Evolutionary conservation across 2,113 vertebrate species (phyloP).

Genomic region (Pseudonaja textilis): DNA sequence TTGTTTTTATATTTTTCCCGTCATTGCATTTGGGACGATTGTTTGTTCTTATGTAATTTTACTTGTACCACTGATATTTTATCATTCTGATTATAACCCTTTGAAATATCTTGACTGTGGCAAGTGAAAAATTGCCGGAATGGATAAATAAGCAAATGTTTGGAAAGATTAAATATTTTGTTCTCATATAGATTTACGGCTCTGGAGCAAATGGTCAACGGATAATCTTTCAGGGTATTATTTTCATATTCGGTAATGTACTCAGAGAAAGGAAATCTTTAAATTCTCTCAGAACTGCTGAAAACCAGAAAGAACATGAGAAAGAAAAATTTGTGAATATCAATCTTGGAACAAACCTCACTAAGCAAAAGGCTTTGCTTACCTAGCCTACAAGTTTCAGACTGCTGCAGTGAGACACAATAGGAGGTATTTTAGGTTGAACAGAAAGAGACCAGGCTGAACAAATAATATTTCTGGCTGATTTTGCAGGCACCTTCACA

Average conservation of each 20-base stretch:
- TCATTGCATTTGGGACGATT: not conserved
- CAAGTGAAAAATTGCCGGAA: not conserved
- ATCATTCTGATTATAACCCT: not conserved
- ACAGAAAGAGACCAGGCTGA: not conserved
- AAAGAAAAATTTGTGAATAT: not conserved
- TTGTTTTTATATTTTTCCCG: not conserved
- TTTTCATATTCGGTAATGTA: not conserved
- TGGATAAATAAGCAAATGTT: not conserved
- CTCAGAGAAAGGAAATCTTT: not conserved
- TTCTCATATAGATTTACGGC: not conserved
- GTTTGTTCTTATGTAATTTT: not conserved
- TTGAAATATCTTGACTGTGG: not conserved
- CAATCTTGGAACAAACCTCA: not conserved
- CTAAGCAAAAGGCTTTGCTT: not conserved
- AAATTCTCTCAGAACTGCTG: not conserved
- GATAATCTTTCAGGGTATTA: not conserved
- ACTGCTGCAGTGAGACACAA: rapidly evolving
- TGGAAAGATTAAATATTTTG: not conserved
- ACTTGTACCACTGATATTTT: not conserved
- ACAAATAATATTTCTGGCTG: not conserved
- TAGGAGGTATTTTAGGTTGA: not conserved
- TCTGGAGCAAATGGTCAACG: not conserved
- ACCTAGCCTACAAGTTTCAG: rapidly evolving
- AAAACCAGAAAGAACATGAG: not conserved
- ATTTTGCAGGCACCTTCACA: not conserved